A percentile compares a stretch with the other conserved stretches of the same genome.
These are phyloP conservation scores for Hybos culiciformis DNA, from an alignment of 2,888 invertebrate species.

Conservation along the genomic window DNA sequence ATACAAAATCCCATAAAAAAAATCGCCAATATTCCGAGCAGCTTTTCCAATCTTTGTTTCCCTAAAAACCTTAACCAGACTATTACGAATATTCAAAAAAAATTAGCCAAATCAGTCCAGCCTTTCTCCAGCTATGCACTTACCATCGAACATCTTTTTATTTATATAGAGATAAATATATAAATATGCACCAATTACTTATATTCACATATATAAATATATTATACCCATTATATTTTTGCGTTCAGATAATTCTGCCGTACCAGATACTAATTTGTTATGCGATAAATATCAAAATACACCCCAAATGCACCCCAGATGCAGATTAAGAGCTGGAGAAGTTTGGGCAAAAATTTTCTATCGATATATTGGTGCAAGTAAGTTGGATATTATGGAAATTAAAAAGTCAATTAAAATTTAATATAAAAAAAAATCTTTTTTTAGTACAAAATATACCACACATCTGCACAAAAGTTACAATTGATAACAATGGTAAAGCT, in stretches of 20 bases:
- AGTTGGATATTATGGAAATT: constrained; percentile 18
- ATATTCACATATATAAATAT: neutral
- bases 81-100: too few species aligned
- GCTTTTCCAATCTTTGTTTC: too few species aligned
- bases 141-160: neutral
- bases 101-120: too few species aligned
- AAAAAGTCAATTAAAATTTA: neutral
- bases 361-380: constrained; percentile 46
- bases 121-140: too few species aligned
- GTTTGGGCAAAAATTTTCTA: constrained; percentile 52
- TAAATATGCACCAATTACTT: neutral
- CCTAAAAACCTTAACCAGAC: too few species aligned
- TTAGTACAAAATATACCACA: constrained; percentile 54
- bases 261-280: constrained; percentile 47
- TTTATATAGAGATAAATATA: neutral
- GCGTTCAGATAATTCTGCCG: constrained; percentile 42
- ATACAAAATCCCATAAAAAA: neutral
- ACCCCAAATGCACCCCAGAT: constrained; percentile 36
- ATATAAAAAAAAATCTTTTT: constrained; percentile 7
- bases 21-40: neutral
- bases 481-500: constrained; percentile 36
- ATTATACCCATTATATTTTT: neutral
- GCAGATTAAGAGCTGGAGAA: constrained; percentile 43
- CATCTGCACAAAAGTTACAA: constrained; percentile 50
- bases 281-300: constrained; percentile 40